Percentiles rank a stretch among this genome's conserved stretches.
These are phyloP conservation scores for Lumbricus terrestris DNA, from an alignment of 2,888 invertebrate genomes.

Conservation along the genomic window DNA sequence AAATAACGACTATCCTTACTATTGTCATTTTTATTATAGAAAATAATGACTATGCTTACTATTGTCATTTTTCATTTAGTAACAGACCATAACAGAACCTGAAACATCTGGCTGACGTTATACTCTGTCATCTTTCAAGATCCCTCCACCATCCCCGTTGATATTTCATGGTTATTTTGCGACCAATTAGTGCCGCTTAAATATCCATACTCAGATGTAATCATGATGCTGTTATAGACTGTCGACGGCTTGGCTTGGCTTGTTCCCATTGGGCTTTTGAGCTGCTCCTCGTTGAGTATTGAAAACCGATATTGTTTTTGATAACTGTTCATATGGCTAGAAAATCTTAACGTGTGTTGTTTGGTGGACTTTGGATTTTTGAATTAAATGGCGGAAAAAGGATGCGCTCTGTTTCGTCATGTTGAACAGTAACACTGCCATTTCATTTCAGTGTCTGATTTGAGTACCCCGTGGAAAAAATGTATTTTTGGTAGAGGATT, in stretches of 20 bases:
- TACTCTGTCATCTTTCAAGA: too few relatives aligned
- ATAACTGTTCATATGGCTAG: constrained; percentile 3
- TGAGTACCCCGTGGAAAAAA: background rate
- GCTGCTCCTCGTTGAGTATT: background rate
- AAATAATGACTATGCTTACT: too few relatives aligned
- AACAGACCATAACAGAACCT: too few relatives aligned
- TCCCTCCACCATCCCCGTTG: too few relatives aligned
- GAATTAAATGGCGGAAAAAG: background rate
- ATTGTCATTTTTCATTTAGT: too few relatives aligned
- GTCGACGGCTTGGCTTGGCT: background rate
- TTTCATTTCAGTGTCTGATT: background rate
- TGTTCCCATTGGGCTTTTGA: background rate
- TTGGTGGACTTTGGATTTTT: background rate
- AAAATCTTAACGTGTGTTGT: background rate
- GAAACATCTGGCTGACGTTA: too few relatives aligned
- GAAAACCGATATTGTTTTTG: constrained; percentile 3
- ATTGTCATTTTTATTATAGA: too few relatives aligned
- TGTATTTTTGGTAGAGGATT: background rate
- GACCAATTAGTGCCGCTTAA: too few relatives aligned
- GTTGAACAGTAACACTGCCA: too few relatives aligned
- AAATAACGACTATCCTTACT: too few relatives aligned
- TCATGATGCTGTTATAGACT: too few relatives aligned
- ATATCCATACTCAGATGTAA: background rate
- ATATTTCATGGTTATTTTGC: too few relatives aligned
- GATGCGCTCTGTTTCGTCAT: background rate